Evolutionary conservation across 2,888 invertebrate genomes (phyloP).

Genomic region (Lasioglossum vierecki): DNA sequence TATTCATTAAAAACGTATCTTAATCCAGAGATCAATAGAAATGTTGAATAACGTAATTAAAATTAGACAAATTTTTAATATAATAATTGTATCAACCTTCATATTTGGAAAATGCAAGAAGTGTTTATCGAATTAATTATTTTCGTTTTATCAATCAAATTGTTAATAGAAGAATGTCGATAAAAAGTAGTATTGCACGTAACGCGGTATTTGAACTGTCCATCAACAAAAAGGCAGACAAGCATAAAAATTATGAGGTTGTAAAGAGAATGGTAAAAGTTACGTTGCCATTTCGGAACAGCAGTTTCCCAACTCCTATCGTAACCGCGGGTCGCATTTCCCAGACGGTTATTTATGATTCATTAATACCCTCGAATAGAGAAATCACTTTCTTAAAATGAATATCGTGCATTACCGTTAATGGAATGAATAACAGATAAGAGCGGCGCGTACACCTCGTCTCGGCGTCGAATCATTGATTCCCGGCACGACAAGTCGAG

Average conservation of each 20-base stretch:
- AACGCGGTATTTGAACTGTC: too few relatives aligned
- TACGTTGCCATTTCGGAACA: not conserved
- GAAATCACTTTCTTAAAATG: not conserved
- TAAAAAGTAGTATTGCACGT: too few relatives aligned
- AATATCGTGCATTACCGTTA: constrained; percentile 4
- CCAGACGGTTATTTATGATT: not conserved
- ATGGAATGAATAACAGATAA: constrained; percentile 6
- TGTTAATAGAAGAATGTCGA: not conserved
- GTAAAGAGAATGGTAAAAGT: not conserved
- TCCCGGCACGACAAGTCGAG: not conserved
- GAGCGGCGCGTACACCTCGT: not conserved
- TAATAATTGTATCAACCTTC: too few relatives aligned
- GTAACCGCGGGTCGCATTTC: not conserved
- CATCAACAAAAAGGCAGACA: not conserved
- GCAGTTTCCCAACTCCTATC: not conserved
- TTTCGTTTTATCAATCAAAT: too few relatives aligned
- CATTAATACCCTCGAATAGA: not conserved
- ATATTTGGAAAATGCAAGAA: too few relatives aligned
- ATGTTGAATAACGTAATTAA: too few relatives aligned
- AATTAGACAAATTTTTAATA: too few relatives aligned
- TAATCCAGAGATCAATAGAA: too few relatives aligned
- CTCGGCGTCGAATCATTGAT: not conserved
- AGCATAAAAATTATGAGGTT: not conserved
- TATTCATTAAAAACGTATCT: too few relatives aligned
- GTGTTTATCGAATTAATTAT: too few relatives aligned